Base-by-base conservation (phyloP, 30 jellyfish, hydroid and myxozoan genomes). In the Hydractinia echinata region DNA sequence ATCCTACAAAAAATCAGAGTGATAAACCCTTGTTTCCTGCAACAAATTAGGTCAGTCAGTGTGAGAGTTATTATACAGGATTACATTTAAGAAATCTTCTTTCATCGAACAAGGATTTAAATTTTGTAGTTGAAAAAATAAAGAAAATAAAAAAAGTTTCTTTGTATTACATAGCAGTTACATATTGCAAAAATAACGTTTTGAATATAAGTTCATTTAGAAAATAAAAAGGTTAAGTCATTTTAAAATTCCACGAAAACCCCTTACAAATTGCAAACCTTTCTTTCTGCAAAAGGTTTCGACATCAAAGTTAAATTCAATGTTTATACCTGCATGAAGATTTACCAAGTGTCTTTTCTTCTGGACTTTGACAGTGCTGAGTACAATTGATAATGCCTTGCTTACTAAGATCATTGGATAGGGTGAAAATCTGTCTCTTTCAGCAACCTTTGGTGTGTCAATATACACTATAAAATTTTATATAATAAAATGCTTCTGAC, bases 361-460 rank as follows among this genome's bases (percentile, higher is more conserved):
- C 51, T 30, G 48, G 10, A 70, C 56, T 49, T 80, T 66, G 51
- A 76, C 53, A 39, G 70, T 9, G n/a, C 79, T 73, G 54, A 89
- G 95, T 72, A 95, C 92, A 10, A 95, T 72, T 7, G 92, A 88
- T 8, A 80, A 44, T 13, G 99, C 99, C 72, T 89, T 89, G 66
- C 66, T 67, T 94, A 95, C 87, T 13, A 89, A 81, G 86, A 86
- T 67, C 96, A 95, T 83, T 10, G 97, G 97, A 73, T 89, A 95
- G 6, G 97, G 99, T 6, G 99, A 95, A 50, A 81, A 86, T 66
- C 99, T 85, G 83, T 95, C 99, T 50, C 97, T 81, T 79, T 89
- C 96, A 0, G 97, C 96, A 51, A 95, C 85, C 68, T 77, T 77
- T n/a, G 87, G 87, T 60, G 87, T 80, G 70, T 80, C 87, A 13